phyloP scores from a whole-genome alignment of 2,113 vertebrate genomes.

The Etheostoma cragini region DNA sequence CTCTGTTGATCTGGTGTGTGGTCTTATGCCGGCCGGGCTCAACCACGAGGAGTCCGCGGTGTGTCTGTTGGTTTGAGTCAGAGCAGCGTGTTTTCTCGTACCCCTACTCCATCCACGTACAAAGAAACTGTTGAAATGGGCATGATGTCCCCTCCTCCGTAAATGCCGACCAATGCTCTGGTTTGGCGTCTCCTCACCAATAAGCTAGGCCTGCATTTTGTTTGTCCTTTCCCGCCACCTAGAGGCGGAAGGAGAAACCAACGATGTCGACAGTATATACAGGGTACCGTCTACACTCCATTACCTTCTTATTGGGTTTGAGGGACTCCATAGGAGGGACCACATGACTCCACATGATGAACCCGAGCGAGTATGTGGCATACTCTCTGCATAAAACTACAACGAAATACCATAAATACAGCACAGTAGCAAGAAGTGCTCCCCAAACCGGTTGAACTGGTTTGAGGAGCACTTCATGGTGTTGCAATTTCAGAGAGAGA shows the following conservation, averaged over 20 bases:
- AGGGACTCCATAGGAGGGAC: neutral
- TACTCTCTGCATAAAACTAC: neutral
- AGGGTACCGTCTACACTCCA: too few species aligned
- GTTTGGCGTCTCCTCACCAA: neutral
- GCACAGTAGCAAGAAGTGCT: neutral
- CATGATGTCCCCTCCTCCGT: conserved; percentile 13
- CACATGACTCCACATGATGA: neutral
- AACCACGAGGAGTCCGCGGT: conserved; percentile 54
- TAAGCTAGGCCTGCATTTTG: too few species aligned
- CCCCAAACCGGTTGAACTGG: conserved; percentile 15
- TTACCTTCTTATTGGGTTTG: neutral
- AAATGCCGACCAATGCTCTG: conserved; percentile 35
- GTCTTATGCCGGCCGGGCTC: conserved; percentile 29
- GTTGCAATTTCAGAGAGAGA: neutral
- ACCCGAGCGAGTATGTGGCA: too few species aligned
- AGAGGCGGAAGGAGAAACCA: neutral
- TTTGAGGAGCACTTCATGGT: neutral
- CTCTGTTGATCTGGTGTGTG: neutral
- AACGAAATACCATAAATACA: neutral
- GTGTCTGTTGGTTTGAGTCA: conserved; percentile 9
- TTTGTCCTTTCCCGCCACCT: neutral
- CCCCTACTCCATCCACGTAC: neutral
- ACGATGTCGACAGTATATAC: accelerated
- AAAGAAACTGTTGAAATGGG: neutral
- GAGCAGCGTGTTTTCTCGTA: conserved; percentile 20